Evolutionary conservation across 2,113 vertebrate species (phyloP), one percentile per base, ranked within the genome.

Genomic region (Melanotaenia duboulayi): DNA sequence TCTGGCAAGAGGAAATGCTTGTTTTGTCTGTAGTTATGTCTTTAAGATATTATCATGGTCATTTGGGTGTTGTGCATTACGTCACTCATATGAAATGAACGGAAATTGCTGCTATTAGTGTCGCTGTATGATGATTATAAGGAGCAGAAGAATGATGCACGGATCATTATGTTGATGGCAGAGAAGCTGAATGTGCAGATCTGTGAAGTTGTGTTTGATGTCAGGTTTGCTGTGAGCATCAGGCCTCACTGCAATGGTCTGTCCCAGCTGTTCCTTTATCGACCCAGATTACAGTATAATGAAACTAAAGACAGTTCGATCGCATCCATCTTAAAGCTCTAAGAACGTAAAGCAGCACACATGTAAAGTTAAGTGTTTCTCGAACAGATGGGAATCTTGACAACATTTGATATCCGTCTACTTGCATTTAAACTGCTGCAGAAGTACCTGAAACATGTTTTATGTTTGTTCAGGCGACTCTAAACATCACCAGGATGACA

Each of bases 81-180:
- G 66, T 86, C 85, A 86, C 80, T 76, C 67, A 72, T 51, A 60
- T 81, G 42, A 82, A 81, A 90, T 75, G 78, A 85, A 82, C 42
- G 86, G 85, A 90, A 91, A 88, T 87, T 59, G 69, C 82, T 76
- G 78, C 78, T 13, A 82, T 83, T 85, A 82, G 68, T 69, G 76
- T 77, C 4, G 20, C 76, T 19, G 63, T 79, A 32, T 70, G 70
- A 66, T 65, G 14, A 80, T 72, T 44, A 69, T 42, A 48, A 80
- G 68, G 39, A 69, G 73, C 44, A 86, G 59, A 23, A 76, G 51
- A 64, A 61, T 25, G 35, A 71, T 74, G 46, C 57, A 25, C 40
- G 14, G 51, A 69, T 69, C 24, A 72, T 61, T 16, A 66, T 68
- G 49, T 23, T 69, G 32, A 22, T 37, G 4, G 24, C 64, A 35